Conservation (phyloP, 2,113 vertebrate species). For the Leuciscus idus region DNA sequence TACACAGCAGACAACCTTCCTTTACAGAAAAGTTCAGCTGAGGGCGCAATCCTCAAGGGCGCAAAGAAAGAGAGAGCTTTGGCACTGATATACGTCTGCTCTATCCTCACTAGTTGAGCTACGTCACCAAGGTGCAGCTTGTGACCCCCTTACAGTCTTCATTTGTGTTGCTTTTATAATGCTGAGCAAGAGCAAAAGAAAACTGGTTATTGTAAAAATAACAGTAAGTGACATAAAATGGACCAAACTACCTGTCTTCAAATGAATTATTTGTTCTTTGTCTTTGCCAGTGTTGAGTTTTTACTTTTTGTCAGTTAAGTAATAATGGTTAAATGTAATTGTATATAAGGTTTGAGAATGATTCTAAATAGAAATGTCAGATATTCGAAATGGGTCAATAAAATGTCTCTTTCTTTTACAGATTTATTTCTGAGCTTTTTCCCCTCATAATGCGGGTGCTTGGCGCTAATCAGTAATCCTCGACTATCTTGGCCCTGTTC, state of each 20-base stretch:
- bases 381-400: constrained; percentile 67
- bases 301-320: constrained; percentile 60
- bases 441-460: not conserved
- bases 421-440: not conserved
- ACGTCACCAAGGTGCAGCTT: not conserved
- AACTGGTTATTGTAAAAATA: not conserved
- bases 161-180: not conserved
- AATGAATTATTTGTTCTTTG: constrained; percentile 54
- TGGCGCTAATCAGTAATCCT: constrained; percentile 6
- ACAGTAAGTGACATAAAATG: not conserved
- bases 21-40: not conserved
- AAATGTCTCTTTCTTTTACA: constrained; percentile 69
- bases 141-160: not conserved
- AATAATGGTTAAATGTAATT: constrained; percentile 52
- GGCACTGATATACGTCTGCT: not conserved
- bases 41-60: not conserved
- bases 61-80: not conserved
- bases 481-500: not conserved
- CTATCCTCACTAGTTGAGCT: not conserved
- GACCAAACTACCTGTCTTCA: constrained; percentile 53
- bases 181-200: not conserved
- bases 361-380: constrained; percentile 57
- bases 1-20: not conserved
- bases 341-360: constrained; percentile 62
- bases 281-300: constrained; percentile 61